Evolutionary conservation across 1,140 invertebrate species (phyloP).

Genomic region (Euglossa dilemma): DNA sequence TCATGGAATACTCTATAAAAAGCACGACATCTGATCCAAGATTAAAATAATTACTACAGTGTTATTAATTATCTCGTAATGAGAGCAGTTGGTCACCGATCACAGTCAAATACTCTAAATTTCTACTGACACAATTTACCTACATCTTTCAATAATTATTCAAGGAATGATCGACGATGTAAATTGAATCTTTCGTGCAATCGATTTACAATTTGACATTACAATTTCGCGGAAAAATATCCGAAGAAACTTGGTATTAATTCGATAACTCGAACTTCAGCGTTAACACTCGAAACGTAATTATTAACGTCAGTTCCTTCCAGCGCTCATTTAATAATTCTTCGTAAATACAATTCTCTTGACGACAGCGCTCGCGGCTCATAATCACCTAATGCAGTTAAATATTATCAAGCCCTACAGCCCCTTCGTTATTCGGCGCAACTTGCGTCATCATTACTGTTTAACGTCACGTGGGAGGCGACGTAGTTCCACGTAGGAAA

Average conservation of each 20-base stretch:
- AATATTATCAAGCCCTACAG: not conserved
- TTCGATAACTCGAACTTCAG: not conserved
- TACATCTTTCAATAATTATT: no score
- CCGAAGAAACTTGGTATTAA: not conserved
- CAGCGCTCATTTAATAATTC: not conserved
- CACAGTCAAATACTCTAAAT: no score
- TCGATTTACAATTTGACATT: no score
- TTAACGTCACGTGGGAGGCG: not conserved
- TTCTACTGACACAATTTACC: no score
- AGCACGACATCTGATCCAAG: no score
- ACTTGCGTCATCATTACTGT: slow-evolving; percentile 1
- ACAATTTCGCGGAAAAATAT: no score
- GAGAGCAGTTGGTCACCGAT: no score
- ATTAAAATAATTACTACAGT: no score
- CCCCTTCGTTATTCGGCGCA: not conserved
- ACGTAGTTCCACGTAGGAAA: not conserved
- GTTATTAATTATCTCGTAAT: no score
- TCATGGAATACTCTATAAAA: no score
- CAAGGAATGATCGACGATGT: no score
- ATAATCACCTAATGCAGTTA: not conserved
- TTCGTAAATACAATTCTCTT: not conserved
- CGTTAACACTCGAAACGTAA: not conserved
- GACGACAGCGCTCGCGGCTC: not conserved
- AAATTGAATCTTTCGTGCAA: no score
- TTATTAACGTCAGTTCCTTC: not conserved